Evolutionary conservation across 2,888 invertebrate species (phyloP).

Genomic region (Nipponacmea schrenckii): DNA sequence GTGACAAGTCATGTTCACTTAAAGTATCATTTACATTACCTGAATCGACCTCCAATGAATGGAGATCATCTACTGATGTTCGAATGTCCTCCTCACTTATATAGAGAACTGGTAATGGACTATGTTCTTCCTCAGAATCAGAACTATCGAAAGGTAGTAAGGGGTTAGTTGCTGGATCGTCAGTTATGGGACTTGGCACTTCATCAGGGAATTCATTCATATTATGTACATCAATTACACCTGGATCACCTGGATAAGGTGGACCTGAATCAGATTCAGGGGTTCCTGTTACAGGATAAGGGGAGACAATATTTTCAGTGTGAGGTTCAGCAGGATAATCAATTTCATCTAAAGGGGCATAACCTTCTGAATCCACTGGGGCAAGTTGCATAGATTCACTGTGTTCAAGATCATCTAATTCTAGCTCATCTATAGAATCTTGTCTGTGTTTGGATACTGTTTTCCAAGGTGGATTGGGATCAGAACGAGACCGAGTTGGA

Average conservation of each 20-base stretch:
- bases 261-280: too few species aligned
- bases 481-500: background rate
- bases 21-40: constrained; percentile 3
- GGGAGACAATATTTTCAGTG: background rate
- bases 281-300: background rate
- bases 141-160: background rate
- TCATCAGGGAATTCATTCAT: constrained; percentile 3
- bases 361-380: background rate
- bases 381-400: background rate
- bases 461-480: background rate
- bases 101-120: constrained; percentile 15
- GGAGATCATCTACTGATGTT: background rate
- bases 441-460: background rate
- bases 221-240: background rate
- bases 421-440: too few species aligned
- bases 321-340: background rate
- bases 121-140: constrained; percentile 13
- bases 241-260: background rate
- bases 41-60: background rate
- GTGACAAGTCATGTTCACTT: background rate
- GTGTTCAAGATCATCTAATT: background rate
- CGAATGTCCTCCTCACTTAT: constrained; percentile 25
- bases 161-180: background rate
- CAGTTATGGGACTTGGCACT: constrained; percentile 6
- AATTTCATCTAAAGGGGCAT: background rate